Base-by-base conservation (phyloP, 2,113 vertebrate species). In the Microtus pennsylvanicus region DNA sequence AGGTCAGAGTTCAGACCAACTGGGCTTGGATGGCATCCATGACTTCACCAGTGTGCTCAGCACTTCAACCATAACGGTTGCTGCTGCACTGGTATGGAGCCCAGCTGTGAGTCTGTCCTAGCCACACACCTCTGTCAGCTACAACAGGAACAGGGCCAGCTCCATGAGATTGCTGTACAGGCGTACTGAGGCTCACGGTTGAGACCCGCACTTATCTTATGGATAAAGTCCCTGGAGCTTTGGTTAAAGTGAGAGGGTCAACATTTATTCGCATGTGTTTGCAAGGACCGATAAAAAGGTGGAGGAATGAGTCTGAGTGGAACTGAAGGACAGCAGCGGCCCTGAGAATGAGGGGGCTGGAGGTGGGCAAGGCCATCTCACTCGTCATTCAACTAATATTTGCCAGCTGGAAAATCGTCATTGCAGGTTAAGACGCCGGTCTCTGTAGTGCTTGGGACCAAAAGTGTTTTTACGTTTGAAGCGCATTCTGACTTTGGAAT, bases 311-410 rank as follows among this genome's bases (percentile, higher is more conserved):
- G 52, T 30, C 13, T 22, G 6, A 28, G 67, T 72, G 69, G 24
- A 0, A 26, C 26, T 35, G 69, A 69, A 69, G 86, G 33, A 63
- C 1, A 0, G 3, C 9, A 45, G 0, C 26, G 74, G n/a, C 10
- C 0, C 47, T 0, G 0, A 55, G 76, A 14, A 21, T 0, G 1
- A 9, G 47, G 42, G 70, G 33, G 65, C 7, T 24, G 65, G 58
- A 45, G 63, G 63, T 65, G 13, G 33, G 61, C 33, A 1, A 70
- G 50, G 19, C 21, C 0, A 0, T 52, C 35, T 19, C 7, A 86
- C 47, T 10, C 4, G 7, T 38, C 50, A 33, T 58, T 87, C 22
- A 38, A 0, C 11, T 3, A 2, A 1, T 12, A 6, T 12, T 72
- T n/a, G 3, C 42, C 42, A 50, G 81, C 3, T 75, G 47, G 26